Conservation (phyloP, 2,797 vertebrate genomes). For the Xenentodon cancila region DNA sequence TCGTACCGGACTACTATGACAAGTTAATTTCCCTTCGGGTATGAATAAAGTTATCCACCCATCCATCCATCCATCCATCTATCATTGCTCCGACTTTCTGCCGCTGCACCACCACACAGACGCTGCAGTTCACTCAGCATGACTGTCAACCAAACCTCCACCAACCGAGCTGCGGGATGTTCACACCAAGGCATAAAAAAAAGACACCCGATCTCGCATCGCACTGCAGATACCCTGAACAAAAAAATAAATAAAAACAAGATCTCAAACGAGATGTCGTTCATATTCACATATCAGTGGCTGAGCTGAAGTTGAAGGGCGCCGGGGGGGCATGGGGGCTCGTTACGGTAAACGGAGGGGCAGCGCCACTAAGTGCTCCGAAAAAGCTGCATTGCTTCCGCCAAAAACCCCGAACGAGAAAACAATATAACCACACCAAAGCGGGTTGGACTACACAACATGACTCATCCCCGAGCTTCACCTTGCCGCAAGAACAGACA, state of each 20-base stretch:
- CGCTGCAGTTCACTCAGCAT: conserved; percentile 50
- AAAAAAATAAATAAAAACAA: conserved; percentile 6
- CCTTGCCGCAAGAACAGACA: conserved; percentile 27
- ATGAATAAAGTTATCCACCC: too few relatives aligned
- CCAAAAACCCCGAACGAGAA: conserved; percentile 53
- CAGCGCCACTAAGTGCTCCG: conserved; percentile 57
- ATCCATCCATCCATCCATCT: too few relatives aligned
- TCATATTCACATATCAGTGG: not conserved
- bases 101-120: conserved; percentile 56
- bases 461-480: conserved; percentile 46
- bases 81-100: conserved; percentile 75
- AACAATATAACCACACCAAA: conserved; percentile 33
- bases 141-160: too few relatives aligned
- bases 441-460: conserved; percentile 5
- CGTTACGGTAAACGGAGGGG: conserved; percentile 60
- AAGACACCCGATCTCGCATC: conserved; percentile 11
- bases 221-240: conserved; percentile 39
- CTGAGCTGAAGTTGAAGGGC: conserved; percentile 64
- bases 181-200: not conserved
- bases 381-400: conserved; percentile 72
- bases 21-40: too few relatives aligned
- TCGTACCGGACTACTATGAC: too few relatives aligned
- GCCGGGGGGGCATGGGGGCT: conserved; percentile 5
- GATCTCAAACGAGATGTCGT: conserved; percentile 47
- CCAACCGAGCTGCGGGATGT: too few relatives aligned